Conservation (phyloP, 2,888 invertebrate genomes). For the Eristalis tenax region DNA sequence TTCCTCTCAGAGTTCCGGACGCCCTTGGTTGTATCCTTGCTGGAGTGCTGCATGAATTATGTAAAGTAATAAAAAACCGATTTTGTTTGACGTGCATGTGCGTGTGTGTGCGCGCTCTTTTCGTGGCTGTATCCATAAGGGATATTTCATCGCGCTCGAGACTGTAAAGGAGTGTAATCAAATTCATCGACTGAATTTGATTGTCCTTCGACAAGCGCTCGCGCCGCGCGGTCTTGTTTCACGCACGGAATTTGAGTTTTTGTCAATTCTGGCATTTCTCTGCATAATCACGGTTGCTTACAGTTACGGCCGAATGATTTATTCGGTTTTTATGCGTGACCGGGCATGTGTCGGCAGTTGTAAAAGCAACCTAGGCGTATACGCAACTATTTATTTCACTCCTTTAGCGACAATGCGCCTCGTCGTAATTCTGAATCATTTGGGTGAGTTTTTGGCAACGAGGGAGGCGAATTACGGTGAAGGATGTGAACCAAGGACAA, state of each 20-base stretch:
- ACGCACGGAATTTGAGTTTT: background rate
- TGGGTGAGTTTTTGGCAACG: too few species aligned
- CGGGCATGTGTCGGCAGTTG: background rate
- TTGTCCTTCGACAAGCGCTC: conserved; percentile 1
- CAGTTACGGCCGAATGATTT: background rate
- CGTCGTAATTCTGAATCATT: too few species aligned
- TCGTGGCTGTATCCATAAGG: background rate
- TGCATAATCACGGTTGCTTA: background rate
- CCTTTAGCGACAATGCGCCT: background rate
- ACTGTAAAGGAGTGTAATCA: conserved; percentile 14
- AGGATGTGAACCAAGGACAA: too few species aligned
- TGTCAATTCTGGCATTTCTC: background rate
- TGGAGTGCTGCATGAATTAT: conserved; percentile 16
- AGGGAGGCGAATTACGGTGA: too few species aligned
- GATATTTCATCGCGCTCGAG: background rate
- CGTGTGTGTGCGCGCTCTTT: background rate
- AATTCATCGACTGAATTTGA: conserved; percentile 20
- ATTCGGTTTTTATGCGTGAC: background rate
- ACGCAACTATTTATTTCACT: background rate
- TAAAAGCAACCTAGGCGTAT: background rate
- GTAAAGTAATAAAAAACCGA: conserved; percentile 15
- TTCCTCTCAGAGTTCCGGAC: background rate
- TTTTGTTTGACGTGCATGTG: background rate
- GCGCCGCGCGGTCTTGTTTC: background rate
- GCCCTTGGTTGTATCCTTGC: conserved; percentile 26